phyloP scores from a whole-genome alignment of 1,140 invertebrate species.

The Orius insidiosus region DNA sequence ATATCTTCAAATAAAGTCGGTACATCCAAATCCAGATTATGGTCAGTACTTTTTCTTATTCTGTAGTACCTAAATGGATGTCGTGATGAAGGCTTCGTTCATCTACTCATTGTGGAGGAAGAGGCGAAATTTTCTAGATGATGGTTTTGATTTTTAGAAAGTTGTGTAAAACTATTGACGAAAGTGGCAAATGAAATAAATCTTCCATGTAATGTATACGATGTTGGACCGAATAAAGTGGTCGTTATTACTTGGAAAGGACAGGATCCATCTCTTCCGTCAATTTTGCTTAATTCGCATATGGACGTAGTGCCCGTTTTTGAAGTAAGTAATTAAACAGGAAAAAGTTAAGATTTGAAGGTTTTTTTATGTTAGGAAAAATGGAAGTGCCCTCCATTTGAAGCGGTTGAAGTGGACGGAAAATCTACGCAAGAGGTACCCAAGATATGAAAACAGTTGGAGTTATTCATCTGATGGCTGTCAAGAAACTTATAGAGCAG shows the following conservation, averaged over 20 bases:
- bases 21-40: constrained; percentile 67
- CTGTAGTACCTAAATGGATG: too few species aligned
- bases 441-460: constrained; percentile 71
- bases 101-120: too few species aligned
- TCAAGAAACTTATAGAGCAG: constrained; percentile 42
- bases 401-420: constrained; percentile 49
- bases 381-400: constrained; percentile 65
- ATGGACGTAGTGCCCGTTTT: constrained; percentile 90
- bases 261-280: constrained; percentile 42
- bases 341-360: constrained; percentile 4
- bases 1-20: constrained; percentile 60
- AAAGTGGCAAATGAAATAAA: constrained; percentile 42
- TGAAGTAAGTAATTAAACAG: constrained; percentile 38
- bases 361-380: constrained; percentile 40
- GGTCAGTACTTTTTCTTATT: constrained; percentile 37
- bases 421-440: constrained; percentile 61
- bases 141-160: constrained; percentile 31
- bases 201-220: constrained; percentile 38
- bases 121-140: neutral
- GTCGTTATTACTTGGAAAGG: constrained; percentile 72
- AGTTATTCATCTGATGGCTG: constrained; percentile 60
- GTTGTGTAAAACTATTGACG: constrained; percentile 49
- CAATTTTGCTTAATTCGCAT: constrained; percentile 76
- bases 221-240: constrained; percentile 44
- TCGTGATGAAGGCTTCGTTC: too few species aligned